These are phyloP conservation scores for Cryptotermes secundus DNA, from an alignment of 1,140 invertebrate genomes.

Conservation along the genomic window DNA sequence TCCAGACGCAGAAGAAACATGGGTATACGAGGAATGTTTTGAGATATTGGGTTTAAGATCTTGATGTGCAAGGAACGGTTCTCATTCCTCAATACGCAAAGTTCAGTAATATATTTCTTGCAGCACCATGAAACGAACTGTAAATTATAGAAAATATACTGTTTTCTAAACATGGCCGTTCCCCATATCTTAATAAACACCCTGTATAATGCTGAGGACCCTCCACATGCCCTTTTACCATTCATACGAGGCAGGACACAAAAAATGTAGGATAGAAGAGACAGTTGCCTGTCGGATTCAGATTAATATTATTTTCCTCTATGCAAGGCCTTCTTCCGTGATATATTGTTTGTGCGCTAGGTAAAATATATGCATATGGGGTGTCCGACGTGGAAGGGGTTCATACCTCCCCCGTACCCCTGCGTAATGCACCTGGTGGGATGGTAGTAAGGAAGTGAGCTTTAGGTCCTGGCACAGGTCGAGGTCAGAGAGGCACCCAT, in stretches of 20 bases:
- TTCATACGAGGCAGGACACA: neutral
- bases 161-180: no score
- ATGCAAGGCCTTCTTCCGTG: neutral
- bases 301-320: conserved; percentile 9
- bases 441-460: neutral
- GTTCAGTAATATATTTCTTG: no score
- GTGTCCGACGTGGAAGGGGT: neutral
- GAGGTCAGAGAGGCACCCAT: no score
- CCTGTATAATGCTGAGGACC: neutral
- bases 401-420: neutral
- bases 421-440: neutral
- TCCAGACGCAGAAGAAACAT: no score
- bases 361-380: neutral
- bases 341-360: neutral
- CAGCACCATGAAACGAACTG: no score
- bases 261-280: neutral
- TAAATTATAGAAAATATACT: no score
- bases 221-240: neutral
- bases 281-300: conserved; percentile 9
- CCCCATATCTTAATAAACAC: neutral
- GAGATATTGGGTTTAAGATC: no score
- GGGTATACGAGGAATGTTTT: no score
- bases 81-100: no score
- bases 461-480: no score
- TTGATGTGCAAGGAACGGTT: no score